phyloP scores from a whole-genome alignment of 2,888 invertebrate genomes.

The Tipula unca region DNA sequence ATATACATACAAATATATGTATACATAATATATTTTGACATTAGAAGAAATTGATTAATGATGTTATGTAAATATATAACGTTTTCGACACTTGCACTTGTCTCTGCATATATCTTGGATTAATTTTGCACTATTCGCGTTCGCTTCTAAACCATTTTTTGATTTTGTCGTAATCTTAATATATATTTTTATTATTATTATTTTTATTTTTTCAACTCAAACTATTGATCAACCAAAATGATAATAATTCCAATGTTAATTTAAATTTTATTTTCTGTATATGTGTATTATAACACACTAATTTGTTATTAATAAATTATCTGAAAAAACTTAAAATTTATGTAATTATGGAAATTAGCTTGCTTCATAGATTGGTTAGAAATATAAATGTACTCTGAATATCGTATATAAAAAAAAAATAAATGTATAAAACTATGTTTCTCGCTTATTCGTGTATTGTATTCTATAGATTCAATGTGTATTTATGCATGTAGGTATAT shows the following conservation, averaged over 20 bases:
- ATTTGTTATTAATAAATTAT: constrained; percentile 2
- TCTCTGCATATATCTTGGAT: neutral
- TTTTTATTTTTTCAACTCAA: neutral
- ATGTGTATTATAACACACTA: neutral
- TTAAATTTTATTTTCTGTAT: neutral
- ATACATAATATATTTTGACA: neutral
- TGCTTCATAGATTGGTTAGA: neutral
- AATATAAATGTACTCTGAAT: neutral
- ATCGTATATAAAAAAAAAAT: neutral
- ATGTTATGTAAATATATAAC: neutral
- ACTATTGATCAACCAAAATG: neutral
- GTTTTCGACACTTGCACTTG: neutral
- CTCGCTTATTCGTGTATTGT: neutral
- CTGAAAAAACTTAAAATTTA: neutral
- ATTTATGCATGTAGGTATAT: too few relatives aligned
- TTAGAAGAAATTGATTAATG: neutral
- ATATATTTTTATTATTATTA: too few relatives aligned
- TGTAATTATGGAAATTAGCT: constrained; percentile 4
- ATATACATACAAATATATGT: too few relatives aligned
- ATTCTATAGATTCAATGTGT: neutral
- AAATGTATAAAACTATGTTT: neutral
- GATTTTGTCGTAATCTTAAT: neutral
- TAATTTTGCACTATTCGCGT: neutral
- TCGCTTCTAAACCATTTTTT: neutral
- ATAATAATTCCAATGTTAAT: neutral